These are phyloP conservation scores for Diglossa brunneiventris DNA, from an alignment of 2,113 vertebrate species.

Conservation along the genomic window DNA sequence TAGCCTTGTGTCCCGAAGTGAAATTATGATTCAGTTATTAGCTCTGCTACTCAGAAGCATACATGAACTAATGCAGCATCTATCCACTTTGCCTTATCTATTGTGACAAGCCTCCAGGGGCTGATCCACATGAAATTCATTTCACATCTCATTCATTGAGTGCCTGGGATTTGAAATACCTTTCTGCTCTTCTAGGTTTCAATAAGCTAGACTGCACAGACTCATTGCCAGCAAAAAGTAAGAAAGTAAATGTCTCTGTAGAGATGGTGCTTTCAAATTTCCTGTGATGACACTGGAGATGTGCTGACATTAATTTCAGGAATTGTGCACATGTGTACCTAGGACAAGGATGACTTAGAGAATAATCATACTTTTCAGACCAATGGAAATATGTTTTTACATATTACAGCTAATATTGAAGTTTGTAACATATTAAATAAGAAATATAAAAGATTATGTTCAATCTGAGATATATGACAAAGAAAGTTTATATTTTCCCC, in stretches of 20 bases:
- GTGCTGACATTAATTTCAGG: not conserved
- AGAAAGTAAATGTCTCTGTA: slow-evolving; percentile 34
- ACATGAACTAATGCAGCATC: slow-evolving; percentile 61
- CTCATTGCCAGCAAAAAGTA: slow-evolving; percentile 53
- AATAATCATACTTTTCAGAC: not conserved
- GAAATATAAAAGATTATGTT: not conserved
- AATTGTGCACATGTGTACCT: not conserved
- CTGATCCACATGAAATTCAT: slow-evolving; percentile 67
- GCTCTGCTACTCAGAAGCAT: slow-evolving; percentile 59
- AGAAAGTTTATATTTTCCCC: not conserved
- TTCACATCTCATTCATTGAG: slow-evolving; percentile 73
- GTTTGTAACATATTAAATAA: not conserved
- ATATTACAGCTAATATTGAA: not conserved
- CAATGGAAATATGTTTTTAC: not conserved
- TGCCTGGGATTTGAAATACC: slow-evolving; percentile 69
- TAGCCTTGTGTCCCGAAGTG: slow-evolving; percentile 62
- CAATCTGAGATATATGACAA: not conserved
- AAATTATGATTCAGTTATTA: slow-evolving; percentile 76
- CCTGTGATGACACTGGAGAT: not conserved
- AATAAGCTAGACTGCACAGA: slow-evolving; percentile 42
- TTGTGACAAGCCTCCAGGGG: slow-evolving; percentile 73
- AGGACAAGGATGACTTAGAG: not conserved
- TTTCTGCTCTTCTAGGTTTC: slow-evolving; percentile 69
- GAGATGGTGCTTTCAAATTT: not conserved
- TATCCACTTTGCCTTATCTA: slow-evolving; percentile 71